phyloP scores from a whole-genome alignment of 2,797 vertebrate genomes.

The Apogon hyalosoma region DNA sequence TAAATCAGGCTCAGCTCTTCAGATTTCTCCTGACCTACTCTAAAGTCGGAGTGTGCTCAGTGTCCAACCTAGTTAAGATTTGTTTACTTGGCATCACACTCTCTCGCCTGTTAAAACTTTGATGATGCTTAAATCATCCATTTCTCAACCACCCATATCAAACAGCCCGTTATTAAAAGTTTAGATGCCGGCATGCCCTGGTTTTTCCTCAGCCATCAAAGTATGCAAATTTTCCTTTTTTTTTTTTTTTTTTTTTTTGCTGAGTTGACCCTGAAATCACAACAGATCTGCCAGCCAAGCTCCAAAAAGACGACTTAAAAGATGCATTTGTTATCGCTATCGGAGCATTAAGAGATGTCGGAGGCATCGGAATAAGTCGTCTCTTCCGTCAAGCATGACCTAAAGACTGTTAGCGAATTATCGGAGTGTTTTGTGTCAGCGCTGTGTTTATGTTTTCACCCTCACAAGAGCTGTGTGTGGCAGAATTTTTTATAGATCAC shows the following conservation, averaged over 20 bases:
- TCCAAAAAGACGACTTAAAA: slow-evolving; percentile 13
- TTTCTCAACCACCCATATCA: slow-evolving; percentile 57
- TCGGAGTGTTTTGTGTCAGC: slow-evolving; percentile 38
- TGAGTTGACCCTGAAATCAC: slow-evolving; percentile 51
- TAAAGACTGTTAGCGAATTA: slow-evolving; percentile 59
- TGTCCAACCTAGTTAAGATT: slow-evolving; percentile 50
- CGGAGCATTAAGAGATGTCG: slow-evolving; percentile 38
- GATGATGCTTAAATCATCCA: slow-evolving; percentile 56
- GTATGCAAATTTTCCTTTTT: slow-evolving; percentile 34
- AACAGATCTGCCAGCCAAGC: slow-evolving; percentile 43
- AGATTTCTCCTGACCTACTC: slow-evolving; percentile 25
- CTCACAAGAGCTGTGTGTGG: slow-evolving; percentile 30
- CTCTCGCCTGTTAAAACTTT: slow-evolving; percentile 52
- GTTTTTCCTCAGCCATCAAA: slow-evolving; percentile 53
- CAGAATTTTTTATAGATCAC: slow-evolving; percentile 55
- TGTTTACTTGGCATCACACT: slow-evolving; percentile 54
- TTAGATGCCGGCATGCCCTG: slow-evolving; percentile 34
- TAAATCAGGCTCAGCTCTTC: slow-evolving; percentile 25
- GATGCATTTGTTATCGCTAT: slow-evolving; percentile 34
- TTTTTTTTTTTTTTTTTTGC: slow-evolving; percentile 7
- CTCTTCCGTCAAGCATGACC: slow-evolving; percentile 54
- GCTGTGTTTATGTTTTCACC: slow-evolving; percentile 41
- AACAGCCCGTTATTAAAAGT: slow-evolving; percentile 51
- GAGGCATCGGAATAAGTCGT: slow-evolving; percentile 41
- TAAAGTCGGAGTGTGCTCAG: slow-evolving; percentile 15